phyloP scores from a whole-genome alignment of 2,113 vertebrate species.

The Sminthopsis crassicaudata region DNA sequence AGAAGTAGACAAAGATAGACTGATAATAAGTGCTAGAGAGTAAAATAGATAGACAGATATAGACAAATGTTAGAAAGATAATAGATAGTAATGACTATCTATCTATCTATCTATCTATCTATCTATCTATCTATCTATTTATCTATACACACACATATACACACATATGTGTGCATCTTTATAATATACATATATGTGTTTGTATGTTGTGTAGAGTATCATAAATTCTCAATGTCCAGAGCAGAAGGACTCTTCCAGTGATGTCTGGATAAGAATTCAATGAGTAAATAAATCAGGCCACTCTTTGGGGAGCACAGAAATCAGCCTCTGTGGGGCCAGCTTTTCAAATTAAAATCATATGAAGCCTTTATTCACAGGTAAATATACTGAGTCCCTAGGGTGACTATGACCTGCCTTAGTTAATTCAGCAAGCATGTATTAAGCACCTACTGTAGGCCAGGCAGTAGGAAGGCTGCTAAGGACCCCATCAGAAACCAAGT shows the following conservation, averaged over 20 bases:
- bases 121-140: no score
- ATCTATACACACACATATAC: not conserved
- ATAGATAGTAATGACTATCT: no score
- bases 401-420: no score
- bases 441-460: not conserved
- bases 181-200: not conserved
- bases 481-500: not conserved
- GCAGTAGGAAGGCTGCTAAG: not conserved
- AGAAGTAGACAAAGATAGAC: no score
- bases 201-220: not conserved
- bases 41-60: no score
- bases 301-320: not conserved
- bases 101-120: no score
- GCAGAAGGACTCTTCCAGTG: not conserved
- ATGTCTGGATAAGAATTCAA: not conserved
- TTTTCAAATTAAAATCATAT: not conserved
- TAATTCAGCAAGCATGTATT: not conserved
- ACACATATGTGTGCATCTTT: not conserved
- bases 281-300: not conserved
- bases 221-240: not conserved
- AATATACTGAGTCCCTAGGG: no score
- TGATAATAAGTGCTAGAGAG: no score
- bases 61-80: no score
- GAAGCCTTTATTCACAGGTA: no score
- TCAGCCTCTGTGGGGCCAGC: not conserved